Percentiles rank a stretch among this genome's conserved stretches.
These are phyloP conservation scores for Eupithecia subfuscata DNA, from an alignment of 2,888 invertebrate genomes.

Conservation along the genomic window DNA sequence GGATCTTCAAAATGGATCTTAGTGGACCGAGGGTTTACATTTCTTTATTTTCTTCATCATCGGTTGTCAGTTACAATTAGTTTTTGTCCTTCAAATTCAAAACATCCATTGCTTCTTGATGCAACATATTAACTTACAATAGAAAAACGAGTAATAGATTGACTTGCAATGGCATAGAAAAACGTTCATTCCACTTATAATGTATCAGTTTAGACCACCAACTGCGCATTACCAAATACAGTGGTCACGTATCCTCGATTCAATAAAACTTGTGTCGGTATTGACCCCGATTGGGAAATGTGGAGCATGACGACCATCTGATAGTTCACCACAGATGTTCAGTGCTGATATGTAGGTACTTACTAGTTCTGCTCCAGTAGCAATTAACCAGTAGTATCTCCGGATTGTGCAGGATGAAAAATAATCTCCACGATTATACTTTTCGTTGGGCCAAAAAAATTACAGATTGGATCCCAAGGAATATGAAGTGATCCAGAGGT, in stretches of 20 bases:
- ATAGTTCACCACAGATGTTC: constrained; percentile 37
- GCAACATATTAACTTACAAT: neutral
- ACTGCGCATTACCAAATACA: constrained; percentile 11
- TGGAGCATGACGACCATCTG: constrained; percentile 68
- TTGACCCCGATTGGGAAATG: constrained; percentile 74
- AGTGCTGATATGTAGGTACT: neutral
- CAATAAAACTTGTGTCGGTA: constrained; percentile 61
- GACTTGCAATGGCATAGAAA: neutral
- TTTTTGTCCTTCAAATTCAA: neutral
- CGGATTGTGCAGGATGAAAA: too few relatives aligned
- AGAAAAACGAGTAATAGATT: neutral
- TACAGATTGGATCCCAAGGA: too few relatives aligned
- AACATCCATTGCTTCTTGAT: neutral
- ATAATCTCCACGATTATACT: too few relatives aligned
- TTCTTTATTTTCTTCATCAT: neutral
- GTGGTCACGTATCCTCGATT: constrained; percentile 37
- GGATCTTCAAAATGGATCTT: too few relatives aligned
- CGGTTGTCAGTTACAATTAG: neutral
- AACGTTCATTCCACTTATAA: neutral
- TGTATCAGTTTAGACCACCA: constrained; percentile 9
- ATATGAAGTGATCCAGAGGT: too few relatives aligned
- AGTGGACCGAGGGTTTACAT: too few relatives aligned
- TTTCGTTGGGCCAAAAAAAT: too few relatives aligned
- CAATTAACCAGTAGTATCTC: neutral
- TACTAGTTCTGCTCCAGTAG: neutral